A percentile compares a stretch with the other conserved stretches of the same genome.
Conservation (phyloP, 1,140 invertebrate species). For the Periplaneta americana region DNA sequence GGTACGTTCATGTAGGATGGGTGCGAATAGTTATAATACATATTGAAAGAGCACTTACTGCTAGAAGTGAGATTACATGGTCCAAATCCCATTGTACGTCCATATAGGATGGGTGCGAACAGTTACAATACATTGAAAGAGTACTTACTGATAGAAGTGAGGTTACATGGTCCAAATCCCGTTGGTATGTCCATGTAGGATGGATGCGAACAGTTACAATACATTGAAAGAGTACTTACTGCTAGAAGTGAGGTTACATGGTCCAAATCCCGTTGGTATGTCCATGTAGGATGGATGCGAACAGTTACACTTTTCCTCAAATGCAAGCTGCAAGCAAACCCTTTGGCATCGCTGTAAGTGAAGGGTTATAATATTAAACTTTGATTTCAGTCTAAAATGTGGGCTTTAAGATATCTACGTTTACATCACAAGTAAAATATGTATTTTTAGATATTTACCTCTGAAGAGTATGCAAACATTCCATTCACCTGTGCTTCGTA, state of each 20-base stretch:
- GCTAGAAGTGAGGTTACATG: conserved; percentile 18
- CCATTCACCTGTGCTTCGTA: conserved; percentile 5
- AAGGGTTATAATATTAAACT: background rate
- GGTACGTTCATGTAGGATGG: too few relatives aligned
- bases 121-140: too few relatives aligned
- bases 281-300: conserved; percentile 19
- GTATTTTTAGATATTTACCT: conserved; percentile 1
- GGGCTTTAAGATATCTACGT: background rate
- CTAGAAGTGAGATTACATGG: too few relatives aligned
- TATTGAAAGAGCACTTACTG: too few relatives aligned
- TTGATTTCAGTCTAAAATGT: background rate
- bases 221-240: too few relatives aligned
- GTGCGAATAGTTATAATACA: too few relatives aligned
- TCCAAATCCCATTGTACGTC: too few relatives aligned
- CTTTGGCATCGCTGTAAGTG: conserved; percentile 16
- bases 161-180: too few relatives aligned
- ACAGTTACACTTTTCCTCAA: conserved; percentile 18
- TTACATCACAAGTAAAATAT: background rate
- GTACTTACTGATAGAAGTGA: too few relatives aligned
- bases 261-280: conserved; percentile 4
- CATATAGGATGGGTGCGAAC: too few relatives aligned
- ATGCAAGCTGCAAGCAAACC: conserved; percentile 17
- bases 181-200: too few relatives aligned
- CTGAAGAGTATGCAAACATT: conserved; percentile 12
- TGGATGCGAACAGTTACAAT: too few relatives aligned